Conservation (phyloP, 2,113 vertebrate species). For the Neotoma lepida region DNA sequence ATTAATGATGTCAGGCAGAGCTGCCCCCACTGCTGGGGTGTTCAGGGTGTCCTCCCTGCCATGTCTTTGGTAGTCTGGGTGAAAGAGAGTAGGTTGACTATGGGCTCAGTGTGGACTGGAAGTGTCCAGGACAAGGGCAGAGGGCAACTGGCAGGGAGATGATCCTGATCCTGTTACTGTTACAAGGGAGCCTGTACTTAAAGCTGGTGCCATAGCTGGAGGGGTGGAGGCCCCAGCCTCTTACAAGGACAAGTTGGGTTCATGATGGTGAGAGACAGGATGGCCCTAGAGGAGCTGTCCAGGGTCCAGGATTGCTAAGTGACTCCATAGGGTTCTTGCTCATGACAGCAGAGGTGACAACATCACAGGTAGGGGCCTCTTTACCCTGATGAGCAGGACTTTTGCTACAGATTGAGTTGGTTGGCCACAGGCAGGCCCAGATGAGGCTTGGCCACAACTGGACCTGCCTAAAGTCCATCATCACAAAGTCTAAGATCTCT, state of each 20-base stretch:
- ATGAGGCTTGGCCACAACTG: background rate
- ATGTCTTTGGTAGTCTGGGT: background rate
- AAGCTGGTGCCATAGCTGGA: fast-evolving
- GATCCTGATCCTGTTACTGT: fast-evolving
- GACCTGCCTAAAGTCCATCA: fast-evolving
- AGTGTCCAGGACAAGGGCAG: fast-evolving
- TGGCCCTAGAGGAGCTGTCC: background rate
- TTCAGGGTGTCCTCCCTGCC: fast-evolving
- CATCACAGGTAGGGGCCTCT: background rate
- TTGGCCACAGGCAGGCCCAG: background rate
- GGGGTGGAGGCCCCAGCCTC: fast-evolving
- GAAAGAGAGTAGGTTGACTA: fast-evolving
- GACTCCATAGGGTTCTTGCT: background rate
- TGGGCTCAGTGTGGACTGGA: background rate
- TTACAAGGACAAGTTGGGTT: background rate
- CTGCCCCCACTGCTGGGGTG: background rate
- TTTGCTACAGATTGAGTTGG: background rate
- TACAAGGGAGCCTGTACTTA: fast-evolving
- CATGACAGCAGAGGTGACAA: too few relatives aligned
- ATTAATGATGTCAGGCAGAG: slow-evolving; percentile 83
- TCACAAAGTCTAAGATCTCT: fast-evolving
- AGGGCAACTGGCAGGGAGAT: fast-evolving
- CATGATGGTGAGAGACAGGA: background rate
- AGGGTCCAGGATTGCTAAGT: background rate
- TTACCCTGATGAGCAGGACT: background rate